These are phyloP conservation scores for Atlantisia rogersi DNA, from an alignment of 2,113 vertebrate species.

Conservation along the genomic window DNA sequence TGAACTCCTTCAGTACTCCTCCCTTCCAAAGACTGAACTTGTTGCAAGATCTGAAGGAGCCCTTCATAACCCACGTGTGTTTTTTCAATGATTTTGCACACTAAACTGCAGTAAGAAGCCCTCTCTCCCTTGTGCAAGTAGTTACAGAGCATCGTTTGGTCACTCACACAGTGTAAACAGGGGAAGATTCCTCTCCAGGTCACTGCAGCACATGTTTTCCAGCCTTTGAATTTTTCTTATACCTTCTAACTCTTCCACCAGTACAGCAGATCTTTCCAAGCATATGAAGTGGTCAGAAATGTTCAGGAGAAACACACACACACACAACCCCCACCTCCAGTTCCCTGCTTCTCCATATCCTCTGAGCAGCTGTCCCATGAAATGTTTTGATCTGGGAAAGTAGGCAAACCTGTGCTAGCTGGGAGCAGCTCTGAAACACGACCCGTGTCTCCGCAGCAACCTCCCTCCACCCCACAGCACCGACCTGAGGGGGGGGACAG, in stretches of 20 bases:
- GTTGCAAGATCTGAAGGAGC: not conserved
- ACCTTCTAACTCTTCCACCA: not conserved
- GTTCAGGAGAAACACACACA: accelerated
- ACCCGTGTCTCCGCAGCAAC: not conserved
- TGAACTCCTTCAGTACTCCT: not conserved
- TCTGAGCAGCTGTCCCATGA: not conserved
- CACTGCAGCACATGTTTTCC: not conserved
- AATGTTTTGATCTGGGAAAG: not conserved
- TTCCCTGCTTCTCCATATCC: not conserved
- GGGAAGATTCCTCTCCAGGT: not conserved
- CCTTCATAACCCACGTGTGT: not conserved
- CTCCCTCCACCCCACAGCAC: not conserved
- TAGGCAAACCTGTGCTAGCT: not conserved
- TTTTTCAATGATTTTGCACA: not conserved
- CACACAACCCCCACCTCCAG: not conserved
- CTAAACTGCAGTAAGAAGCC: not conserved
- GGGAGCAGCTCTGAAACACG: accelerated
- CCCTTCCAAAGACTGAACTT: not conserved
- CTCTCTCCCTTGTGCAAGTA: not conserved
- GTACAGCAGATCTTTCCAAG: not conserved
- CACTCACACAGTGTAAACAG: not conserved
- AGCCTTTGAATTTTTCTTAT: not conserved
- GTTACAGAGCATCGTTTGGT: not conserved
- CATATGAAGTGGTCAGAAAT: accelerated
- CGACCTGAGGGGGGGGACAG: not conserved